These are phyloP conservation scores for Chaetophractus vellerosus DNA, from an alignment of 2,797 vertebrate species.

Conservation along the genomic window DNA sequence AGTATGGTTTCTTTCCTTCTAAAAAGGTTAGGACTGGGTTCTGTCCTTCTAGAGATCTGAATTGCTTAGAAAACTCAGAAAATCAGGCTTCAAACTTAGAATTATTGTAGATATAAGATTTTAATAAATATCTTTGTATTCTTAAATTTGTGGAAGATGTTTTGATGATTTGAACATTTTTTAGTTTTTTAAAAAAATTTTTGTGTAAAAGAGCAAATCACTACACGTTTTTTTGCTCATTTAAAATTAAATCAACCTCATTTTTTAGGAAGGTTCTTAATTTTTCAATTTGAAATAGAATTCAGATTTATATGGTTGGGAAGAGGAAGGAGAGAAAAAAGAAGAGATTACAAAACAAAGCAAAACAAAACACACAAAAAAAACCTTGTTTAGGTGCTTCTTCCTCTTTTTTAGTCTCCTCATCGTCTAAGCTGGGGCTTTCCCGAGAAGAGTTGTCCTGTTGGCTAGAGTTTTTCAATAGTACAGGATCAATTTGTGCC, in stretches of 20 bases:
- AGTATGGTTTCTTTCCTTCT: conserved; percentile 13
- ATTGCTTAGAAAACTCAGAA: neutral
- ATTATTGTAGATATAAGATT: conserved; percentile 18
- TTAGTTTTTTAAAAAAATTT: conserved; percentile 20
- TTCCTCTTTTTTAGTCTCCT: conserved; percentile 90
- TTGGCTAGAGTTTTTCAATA: conserved; percentile 91
- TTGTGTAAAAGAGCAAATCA: conserved; percentile 37
- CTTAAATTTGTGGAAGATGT: conserved; percentile 30
- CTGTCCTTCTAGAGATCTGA: neutral
- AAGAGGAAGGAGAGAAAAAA: conserved; percentile 59
- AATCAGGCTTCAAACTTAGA: conserved; percentile 41
- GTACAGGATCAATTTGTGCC: conserved; percentile 94
- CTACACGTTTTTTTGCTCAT: neutral
- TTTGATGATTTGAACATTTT: neutral
- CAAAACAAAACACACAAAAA: conserved; percentile 85
- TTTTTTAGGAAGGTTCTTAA: conserved; percentile 41
- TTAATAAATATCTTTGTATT: neutral
- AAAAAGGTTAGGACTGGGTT: neutral
- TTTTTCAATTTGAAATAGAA: conserved; percentile 61
- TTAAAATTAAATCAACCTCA: conserved; percentile 4
- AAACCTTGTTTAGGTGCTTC: conserved; percentile 90
- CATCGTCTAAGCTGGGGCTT: conserved; percentile 91
- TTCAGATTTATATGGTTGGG: conserved; percentile 36
- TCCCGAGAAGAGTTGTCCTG: conserved; percentile 90
- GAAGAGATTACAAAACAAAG: conserved; percentile 80